Evolutionary conservation across 2,888 invertebrate species (phyloP).

Genomic region (Malthinus seriepunctatus): DNA sequence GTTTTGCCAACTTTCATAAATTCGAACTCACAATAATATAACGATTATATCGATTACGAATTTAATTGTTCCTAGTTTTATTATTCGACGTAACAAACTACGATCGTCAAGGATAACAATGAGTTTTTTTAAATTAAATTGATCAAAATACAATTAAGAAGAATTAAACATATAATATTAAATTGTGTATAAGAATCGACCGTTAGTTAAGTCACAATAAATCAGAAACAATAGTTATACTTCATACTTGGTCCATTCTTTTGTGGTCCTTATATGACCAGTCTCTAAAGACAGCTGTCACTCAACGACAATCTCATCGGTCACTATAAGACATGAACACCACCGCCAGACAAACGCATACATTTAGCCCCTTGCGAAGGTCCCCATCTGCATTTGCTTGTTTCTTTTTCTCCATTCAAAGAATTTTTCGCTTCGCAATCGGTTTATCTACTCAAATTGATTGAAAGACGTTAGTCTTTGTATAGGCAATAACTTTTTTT

Average conservation of each 20-base stretch:
- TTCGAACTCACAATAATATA: background rate
- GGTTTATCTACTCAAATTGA: conserved; percentile 6
- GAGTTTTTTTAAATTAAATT: background rate
- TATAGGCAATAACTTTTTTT: background rate
- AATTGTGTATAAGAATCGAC: no score
- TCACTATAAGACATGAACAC: conserved; percentile 40
- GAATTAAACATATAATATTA: no score
- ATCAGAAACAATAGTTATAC: conserved; percentile 42
- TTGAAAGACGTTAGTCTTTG: conserved; percentile 4
- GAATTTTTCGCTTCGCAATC: conserved; percentile 9
- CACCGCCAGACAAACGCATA: conserved; percentile 30
- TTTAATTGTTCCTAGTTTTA: no score
- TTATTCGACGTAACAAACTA: no score
- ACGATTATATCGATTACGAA: no score
- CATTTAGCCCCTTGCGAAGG: conserved; percentile 21
- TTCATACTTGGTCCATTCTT: conserved; percentile 47
- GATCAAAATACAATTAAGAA: no score
- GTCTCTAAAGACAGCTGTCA: conserved; percentile 50
- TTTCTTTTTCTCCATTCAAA: conserved; percentile 22
- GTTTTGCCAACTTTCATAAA: conserved; percentile 1
- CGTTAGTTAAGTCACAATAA: conserved; percentile 26
- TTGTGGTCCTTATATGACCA: conserved; percentile 50
- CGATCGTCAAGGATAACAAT: no score
- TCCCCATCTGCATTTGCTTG: conserved; percentile 25
- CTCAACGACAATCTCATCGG: conserved; percentile 52